Base-by-base conservation (phyloP, 2,113 vertebrate species). In the Onychostruthus taczanowskii region DNA sequence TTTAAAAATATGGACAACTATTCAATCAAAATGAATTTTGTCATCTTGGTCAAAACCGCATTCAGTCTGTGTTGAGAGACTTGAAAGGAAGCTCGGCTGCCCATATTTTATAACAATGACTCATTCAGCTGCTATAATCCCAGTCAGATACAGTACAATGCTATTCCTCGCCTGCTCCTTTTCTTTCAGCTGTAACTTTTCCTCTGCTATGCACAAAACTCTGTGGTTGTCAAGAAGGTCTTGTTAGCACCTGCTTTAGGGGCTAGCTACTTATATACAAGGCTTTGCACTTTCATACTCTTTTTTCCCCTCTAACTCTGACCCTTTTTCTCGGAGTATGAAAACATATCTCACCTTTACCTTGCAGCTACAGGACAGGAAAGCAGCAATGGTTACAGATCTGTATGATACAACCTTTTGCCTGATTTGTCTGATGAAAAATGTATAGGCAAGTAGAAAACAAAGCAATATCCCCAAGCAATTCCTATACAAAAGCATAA, bases 401-500 rank as follows among this genome's bases (percentile, higher is more conserved):
- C 77, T 83, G 47, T 79, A 61, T 62, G 49, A 88, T 66, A 88
- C 74, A 91, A 59, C 33, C 64, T 86, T 94, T 91, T 77, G 41
- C 82, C 35, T 95, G 90, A 91, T 94, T 91, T 93, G 21, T 73
- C 82, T 95, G 83, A 95, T 96, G 93, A 93, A 96, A 96, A 97
- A 97, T 92, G 69, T 87, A 94, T 96, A 90, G 96, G 89, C 63
- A 90, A 89, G 89, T 75, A 89, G 63, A 93, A 91, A 96, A 87
- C 44, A 90, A 37, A 37, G 37, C 37, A 37, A 37, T 37, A 37
- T 96, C 90, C 93, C 76, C 89, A 86, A 96, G 94, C 92, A 93
- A 43, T 86, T 76, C 21, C 0, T 85, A 94, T 44, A 81, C 35
- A 66, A 93, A 84, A 87, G 68, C 53, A 39, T 43, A 82, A 84